Percentiles rank a stretch among this genome's conserved stretches.
Conservation (phyloP, 2,888 invertebrate genomes). For the Lepidochrysops patricia region DNA sequence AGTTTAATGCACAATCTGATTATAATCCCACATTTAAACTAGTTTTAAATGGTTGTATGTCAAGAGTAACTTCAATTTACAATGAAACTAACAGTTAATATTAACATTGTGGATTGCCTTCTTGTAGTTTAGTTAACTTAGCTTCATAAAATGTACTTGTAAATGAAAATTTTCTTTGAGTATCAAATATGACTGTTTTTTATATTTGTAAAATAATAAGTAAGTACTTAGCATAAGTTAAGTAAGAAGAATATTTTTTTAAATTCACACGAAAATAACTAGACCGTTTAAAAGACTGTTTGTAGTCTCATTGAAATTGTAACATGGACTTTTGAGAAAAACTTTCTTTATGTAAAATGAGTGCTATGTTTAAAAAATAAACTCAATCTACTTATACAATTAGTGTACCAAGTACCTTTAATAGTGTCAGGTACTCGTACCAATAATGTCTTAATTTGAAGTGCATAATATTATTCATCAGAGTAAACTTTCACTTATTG, state of each 20-base stretch:
- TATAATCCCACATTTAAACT: no score
- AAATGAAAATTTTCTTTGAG: no score
- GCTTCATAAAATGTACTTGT: no score
- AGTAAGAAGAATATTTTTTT: neutral
- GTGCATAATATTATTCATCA: neutral
- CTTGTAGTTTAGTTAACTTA: no score
- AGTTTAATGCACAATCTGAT: no score
- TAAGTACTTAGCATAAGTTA: neutral
- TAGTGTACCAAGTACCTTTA: neutral
- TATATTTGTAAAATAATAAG: no score
- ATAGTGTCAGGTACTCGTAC: neutral
- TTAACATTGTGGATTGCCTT: no score
- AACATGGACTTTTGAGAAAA: neutral
- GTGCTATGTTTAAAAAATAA: neutral
- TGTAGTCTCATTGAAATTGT: neutral
- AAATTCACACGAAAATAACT: neutral
- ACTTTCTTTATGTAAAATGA: neutral
- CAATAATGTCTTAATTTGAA: neutral
- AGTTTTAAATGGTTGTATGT: no score
- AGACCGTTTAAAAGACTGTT: neutral
- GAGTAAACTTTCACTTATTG: conserved; percentile 29
- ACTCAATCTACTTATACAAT: neutral
- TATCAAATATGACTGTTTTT: no score
- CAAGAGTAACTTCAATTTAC: no score
- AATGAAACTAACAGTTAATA: no score